phyloP scores from a whole-genome alignment of 2,797 vertebrate genomes.

The Tangara arthus region DNA sequence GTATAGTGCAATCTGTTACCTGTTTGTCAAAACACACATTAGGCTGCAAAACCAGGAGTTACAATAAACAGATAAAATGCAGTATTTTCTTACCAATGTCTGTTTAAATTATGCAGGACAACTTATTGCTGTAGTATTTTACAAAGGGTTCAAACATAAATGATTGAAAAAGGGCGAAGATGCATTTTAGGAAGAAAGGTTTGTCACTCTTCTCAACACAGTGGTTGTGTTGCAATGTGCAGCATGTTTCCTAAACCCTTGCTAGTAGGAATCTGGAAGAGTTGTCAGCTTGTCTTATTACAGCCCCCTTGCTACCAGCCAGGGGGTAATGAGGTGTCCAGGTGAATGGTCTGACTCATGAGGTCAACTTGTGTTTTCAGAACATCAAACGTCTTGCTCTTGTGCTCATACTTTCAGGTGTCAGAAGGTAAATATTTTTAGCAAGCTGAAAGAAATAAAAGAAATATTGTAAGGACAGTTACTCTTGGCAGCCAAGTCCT shows the following conservation, averaged over 20 bases:
- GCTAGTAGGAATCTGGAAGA: neutral
- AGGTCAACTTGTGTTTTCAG: neutral
- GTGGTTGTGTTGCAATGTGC: neutral
- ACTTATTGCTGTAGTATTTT: neutral
- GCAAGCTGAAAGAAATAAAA: neutral
- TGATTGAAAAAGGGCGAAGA: neutral
- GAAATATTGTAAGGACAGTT: neutral
- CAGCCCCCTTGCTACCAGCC: fast-evolving
- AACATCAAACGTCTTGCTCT: neutral
- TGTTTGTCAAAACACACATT: neutral
- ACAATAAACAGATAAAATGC: neutral
- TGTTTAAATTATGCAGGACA: neutral
- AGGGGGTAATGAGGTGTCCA: neutral
- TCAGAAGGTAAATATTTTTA: neutral
- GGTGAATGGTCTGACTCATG: neutral
- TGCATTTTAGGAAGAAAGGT: neutral
- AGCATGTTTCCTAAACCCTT: neutral
- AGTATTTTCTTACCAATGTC: neutral
- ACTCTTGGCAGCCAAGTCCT: neutral
- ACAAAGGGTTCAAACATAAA: neutral
- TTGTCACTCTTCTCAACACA: neutral
- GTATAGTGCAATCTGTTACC: neutral
- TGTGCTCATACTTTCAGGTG: neutral
- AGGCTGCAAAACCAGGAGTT: neutral
- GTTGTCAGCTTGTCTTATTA: neutral